Base-by-base conservation (phyloP, 1,140 invertebrate species). In the Trichonephila inaurata region DNA sequence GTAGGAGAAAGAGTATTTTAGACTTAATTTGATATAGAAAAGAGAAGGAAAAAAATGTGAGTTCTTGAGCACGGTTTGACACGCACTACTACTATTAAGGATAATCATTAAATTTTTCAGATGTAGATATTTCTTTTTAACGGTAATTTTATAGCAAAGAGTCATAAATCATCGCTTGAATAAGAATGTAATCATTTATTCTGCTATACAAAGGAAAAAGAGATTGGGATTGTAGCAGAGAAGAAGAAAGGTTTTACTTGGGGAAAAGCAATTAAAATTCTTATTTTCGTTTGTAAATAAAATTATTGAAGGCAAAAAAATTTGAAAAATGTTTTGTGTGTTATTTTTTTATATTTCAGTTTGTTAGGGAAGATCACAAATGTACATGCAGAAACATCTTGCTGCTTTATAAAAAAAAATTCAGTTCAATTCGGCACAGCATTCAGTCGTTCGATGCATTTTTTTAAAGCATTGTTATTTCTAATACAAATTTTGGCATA, bases 21-120 rank as follows among this genome's bases (percentile, higher is more conserved):
- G 21, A 24, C 21, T 40, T 87, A 64, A 87, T 87, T 87, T 87
- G 85, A 87, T 87, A 87, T 64, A 64, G 60, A 28, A 87, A 61
- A 18, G 60, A 19, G 3, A 6, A 28, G 28, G 1, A 28, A 28
- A 51, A 77, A 33, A 14, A 24, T 21, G 85, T 40, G 18, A 21
- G 60, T 40, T 21, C 33, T 61, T 62, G 58, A 62, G 24, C n/a
- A 28, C 24, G 14, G 24, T 64, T 33, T 64, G 28, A 60, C 85
- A 87, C 85, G 60, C 85, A 87, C 19, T 61, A 5, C 28, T 24
- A 24, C 24, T 87, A 87, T 87, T 87, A 83, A 64, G 62, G 4
- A 64, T 64, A 19, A 6, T 64, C 62, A 21, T 64, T 64, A 64
- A 64, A 16, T 64, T 64, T 64, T 64, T 64, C 62, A 21, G 16